Percentiles rank a stretch among this genome's conserved stretches.
Evolutionary conservation across 1,140 invertebrate genomes (phyloP).

Genomic region (Megalopta genalis): DNA sequence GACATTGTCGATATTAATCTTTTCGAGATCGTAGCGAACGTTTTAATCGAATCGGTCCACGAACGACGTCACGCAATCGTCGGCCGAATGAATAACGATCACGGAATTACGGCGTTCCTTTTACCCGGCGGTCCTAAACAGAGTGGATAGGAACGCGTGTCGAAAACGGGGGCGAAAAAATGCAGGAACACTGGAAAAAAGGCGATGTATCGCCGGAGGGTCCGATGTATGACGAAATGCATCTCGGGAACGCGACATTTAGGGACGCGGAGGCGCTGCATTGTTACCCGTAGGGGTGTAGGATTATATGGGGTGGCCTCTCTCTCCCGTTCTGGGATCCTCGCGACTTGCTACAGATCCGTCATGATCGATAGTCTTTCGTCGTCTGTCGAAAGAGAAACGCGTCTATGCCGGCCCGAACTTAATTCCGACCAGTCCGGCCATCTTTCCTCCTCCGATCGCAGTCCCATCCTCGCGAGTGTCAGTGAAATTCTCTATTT

Average conservation of each 20-base stretch:
- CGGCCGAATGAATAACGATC: background rate
- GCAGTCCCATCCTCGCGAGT: background rate
- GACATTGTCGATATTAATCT: too few species aligned
- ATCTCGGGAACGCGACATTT: constrained; percentile 60
- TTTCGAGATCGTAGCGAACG: too few species aligned
- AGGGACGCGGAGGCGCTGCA: constrained; percentile 66
- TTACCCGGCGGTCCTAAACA: background rate
- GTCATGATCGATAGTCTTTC: constrained; percentile 74
- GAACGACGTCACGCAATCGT: background rate
- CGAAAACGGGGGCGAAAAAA: background rate
- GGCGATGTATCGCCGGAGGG: constrained; percentile 40
- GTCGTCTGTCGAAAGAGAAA: constrained; percentile 65
- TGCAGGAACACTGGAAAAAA: constrained; percentile 24
- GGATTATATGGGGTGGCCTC: constrained; percentile 69
- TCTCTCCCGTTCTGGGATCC: constrained; percentile 64
- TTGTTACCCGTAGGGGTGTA: constrained; percentile 72
- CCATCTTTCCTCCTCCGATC: background rate
- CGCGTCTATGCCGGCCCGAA: constrained; percentile 35
- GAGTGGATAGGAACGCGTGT: background rate
- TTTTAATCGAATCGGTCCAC: too few species aligned
- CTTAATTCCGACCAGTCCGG: background rate
- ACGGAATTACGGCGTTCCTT: constrained; percentile 16
- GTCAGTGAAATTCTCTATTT: background rate
- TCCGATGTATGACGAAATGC: constrained; percentile 68
- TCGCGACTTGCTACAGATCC: constrained; percentile 68